These are phyloP conservation scores for Rhegmatorhina hoffmannsi DNA, from an alignment of 2,113 vertebrate genomes.

Conservation along the genomic window DNA sequence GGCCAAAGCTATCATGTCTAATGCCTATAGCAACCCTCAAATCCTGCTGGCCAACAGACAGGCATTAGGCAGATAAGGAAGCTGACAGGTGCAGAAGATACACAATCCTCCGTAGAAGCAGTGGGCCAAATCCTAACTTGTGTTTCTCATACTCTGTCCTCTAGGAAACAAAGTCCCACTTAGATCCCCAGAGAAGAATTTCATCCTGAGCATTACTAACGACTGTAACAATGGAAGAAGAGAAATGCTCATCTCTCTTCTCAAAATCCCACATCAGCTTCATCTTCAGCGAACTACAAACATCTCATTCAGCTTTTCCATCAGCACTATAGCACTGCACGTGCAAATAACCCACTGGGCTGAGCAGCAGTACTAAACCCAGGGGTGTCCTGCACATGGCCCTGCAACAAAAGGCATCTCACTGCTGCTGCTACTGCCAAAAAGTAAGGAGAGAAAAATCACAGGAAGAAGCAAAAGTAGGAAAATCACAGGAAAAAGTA, in stretches of 20 bases:
- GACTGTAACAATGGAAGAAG: not conserved
- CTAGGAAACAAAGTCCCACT: not conserved
- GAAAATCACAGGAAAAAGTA: not conserved
- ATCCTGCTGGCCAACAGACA: not conserved
- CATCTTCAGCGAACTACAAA: not conserved
- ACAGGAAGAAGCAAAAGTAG: not conserved
- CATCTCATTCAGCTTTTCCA: not conserved
- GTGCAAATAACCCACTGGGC: not conserved
- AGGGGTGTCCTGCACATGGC: not conserved
- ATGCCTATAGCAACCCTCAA: not conserved
- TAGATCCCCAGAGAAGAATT: not conserved
- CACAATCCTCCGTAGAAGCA: not conserved
- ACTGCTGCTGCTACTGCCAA: accelerated
- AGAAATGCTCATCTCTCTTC: not conserved
- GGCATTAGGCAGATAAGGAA: not conserved
- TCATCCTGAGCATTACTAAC: not conserved
- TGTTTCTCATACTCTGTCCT: not conserved
- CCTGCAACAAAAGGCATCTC: not conserved
- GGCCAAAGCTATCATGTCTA: not conserved
- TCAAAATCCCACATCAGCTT: not conserved
- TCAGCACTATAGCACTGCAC: not conserved
- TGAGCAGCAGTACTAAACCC: not conserved
- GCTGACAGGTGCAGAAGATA: not conserved
- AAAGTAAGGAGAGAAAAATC: not conserved
- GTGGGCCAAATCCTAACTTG: accelerated